Percentiles rank a stretch among this genome's conserved stretches.
These are phyloP conservation scores for Festucalex cinctus DNA, from an alignment of 2,113 vertebrate genomes.

Conservation along the genomic window DNA sequence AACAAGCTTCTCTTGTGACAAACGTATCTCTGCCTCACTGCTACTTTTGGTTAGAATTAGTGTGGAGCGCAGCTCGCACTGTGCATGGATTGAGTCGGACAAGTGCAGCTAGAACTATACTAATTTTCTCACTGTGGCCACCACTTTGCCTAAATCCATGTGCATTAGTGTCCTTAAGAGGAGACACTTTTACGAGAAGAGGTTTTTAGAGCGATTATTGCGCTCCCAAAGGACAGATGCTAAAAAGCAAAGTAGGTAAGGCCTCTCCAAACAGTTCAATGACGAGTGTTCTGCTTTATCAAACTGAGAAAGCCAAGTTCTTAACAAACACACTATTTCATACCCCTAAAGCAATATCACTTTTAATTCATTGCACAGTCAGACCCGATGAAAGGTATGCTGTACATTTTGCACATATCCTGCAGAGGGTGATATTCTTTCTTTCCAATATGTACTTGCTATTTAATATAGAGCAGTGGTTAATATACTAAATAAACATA, in stretches of 20 bases:
- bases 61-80: conserved; percentile 39
- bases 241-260: conserved; percentile 6
- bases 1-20: conserved; percentile 23
- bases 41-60: conserved; percentile 56
- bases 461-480: not conserved
- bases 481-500: not conserved
- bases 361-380: conserved; percentile 45
- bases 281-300: conserved; percentile 38
- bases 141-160: conserved; percentile 33
- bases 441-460: not conserved
- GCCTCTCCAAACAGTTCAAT: conserved; percentile 17
- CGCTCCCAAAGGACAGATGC: conserved; percentile 19
- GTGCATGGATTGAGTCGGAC: conserved; percentile 46
- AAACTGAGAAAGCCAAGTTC: conserved; percentile 36
- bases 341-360: conserved; percentile 46
- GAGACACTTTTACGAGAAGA: conserved; percentile 23
- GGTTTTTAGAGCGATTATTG: conserved; percentile 31
- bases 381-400: conserved; percentile 43
- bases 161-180: conserved; percentile 47
- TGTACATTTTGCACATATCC: not conserved
- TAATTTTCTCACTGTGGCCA: conserved; percentile 43
- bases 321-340: conserved; percentile 40
- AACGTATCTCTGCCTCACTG: conserved; percentile 36
- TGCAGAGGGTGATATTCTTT: not conserved
- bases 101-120: conserved; percentile 44